Percentiles rank a stretch among this genome's conserved stretches.
phyloP scores from a whole-genome alignment of 2,113 vertebrate species.

The Typhlomys cinereus region DNA sequence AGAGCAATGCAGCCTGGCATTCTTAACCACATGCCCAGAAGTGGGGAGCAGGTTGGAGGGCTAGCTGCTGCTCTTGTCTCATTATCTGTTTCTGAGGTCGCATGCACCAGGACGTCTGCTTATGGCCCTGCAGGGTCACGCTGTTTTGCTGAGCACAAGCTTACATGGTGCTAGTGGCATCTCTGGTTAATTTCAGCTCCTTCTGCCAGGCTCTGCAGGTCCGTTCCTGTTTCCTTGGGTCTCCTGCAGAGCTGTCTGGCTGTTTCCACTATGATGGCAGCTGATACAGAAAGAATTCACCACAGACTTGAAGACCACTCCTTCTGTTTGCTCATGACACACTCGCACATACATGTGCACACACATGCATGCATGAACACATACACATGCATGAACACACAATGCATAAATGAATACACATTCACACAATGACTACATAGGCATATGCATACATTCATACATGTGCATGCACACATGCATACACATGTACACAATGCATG shows the following conservation, averaged over 20 bases:
- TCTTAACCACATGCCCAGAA: not conserved
- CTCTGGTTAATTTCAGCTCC: constrained; percentile 58
- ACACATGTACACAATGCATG: not conserved
- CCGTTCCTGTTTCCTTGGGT: constrained; percentile 15
- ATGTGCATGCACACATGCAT: not conserved
- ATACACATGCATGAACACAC: too few species aligned
- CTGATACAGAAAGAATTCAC: constrained; percentile 31
- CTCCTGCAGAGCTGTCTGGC: constrained; percentile 11
- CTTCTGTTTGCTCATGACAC: not conserved
- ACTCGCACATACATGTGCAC: not conserved
- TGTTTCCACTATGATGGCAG: constrained; percentile 34
- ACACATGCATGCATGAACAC: too few species aligned
- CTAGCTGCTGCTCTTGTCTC: not conserved
- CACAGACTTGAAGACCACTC: constrained; percentile 47
- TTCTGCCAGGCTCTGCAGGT: not conserved
- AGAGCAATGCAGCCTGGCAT: not conserved
- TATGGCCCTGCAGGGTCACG: not conserved
- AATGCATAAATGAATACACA: too few species aligned
- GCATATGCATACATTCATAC: too few species aligned
- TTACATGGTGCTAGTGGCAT: not conserved
- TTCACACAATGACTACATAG: too few species aligned
- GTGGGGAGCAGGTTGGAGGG: fast-evolving
- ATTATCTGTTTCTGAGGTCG: constrained; percentile 30
- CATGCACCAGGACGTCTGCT: not conserved
- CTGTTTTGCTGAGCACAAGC: not conserved